A percentile compares a stretch with the other conserved stretches of the same genome.
Evolutionary conservation across 2,797 vertebrate species (phyloP).

Genomic region (Rhyacichthys aspro): DNA sequence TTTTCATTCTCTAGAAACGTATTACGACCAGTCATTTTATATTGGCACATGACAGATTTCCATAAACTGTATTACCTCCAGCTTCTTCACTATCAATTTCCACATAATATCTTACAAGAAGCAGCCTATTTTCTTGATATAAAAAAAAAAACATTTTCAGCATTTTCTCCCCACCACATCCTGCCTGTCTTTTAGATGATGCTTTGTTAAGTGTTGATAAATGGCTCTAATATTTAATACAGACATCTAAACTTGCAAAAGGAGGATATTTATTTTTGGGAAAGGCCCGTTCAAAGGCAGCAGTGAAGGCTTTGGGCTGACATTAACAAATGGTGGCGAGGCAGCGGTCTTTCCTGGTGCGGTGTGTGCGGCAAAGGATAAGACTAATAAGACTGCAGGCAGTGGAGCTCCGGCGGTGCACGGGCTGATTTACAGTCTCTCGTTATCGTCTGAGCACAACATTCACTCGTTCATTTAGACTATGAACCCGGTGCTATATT

Average conservation of each 20-base stretch:
- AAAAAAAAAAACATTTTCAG: background rate
- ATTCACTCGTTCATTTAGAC: constrained; percentile 35
- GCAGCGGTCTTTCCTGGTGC: constrained; percentile 33
- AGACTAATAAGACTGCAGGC: constrained; percentile 43
- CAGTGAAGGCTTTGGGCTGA: constrained; percentile 23
- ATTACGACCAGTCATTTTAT: no score
- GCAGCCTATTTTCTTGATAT: background rate
- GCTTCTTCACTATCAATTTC: background rate
- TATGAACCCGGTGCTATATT: background rate
- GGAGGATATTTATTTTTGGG: constrained; percentile 9
- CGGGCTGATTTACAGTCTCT: constrained; percentile 42
- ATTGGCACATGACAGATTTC: no score
- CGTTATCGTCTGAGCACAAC: constrained; percentile 15
- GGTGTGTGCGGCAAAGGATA: constrained; percentile 33
- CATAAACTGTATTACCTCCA: background rate
- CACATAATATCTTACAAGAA: background rate
- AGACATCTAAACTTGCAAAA: constrained; percentile 20
- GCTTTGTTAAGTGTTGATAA: constrained; percentile 20
- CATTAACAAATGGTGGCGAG: constrained; percentile 39
- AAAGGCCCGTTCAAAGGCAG: constrained; percentile 18
- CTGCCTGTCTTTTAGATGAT: constrained; percentile 1
- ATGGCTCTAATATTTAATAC: constrained; percentile 22
- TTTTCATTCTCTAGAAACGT: no score
- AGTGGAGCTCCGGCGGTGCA: constrained; percentile 24
- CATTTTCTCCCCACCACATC: background rate